These are phyloP conservation scores for Isichthys henryi DNA, from an alignment of 2,113 vertebrate species.

Conservation along the genomic window DNA sequence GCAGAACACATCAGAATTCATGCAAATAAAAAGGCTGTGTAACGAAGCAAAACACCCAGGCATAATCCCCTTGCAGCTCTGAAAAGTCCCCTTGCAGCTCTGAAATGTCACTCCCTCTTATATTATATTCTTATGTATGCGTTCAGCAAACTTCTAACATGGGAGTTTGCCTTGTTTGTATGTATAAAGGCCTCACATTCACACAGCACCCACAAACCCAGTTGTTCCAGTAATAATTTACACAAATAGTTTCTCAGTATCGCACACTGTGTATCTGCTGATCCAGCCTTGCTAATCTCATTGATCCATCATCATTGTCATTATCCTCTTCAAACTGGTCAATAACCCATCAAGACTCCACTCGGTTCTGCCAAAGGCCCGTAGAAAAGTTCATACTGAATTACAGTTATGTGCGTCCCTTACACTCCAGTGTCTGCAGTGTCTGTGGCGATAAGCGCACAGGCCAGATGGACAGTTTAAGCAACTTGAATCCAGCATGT, in stretches of 20 bases:
- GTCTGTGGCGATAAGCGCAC: background rate
- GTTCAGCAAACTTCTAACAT: background rate
- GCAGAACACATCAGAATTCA: background rate
- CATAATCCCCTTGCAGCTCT: background rate
- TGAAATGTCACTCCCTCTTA: background rate
- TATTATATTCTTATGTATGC: background rate
- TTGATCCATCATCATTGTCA: slow-evolving; percentile 11
- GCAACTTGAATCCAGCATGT: background rate
- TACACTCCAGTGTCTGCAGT: background rate
- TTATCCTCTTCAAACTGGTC: slow-evolving; percentile 13
- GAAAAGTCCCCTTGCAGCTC: background rate
- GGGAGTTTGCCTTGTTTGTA: background rate
- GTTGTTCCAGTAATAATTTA: background rate
- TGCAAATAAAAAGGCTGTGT: background rate
- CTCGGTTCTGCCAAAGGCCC: background rate
- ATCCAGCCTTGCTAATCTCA: background rate
- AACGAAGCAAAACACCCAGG: background rate
- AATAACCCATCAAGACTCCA: background rate
- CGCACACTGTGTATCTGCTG: background rate
- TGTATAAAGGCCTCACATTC: background rate
- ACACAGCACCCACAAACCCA: background rate
- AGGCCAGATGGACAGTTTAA: background rate
- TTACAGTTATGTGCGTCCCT: background rate
- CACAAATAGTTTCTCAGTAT: background rate
- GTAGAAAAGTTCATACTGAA: background rate